Evolutionary conservation across 92 coral and sea anemone genomes (phyloP).

Genomic region (Palythoa grandiflora): DNA sequence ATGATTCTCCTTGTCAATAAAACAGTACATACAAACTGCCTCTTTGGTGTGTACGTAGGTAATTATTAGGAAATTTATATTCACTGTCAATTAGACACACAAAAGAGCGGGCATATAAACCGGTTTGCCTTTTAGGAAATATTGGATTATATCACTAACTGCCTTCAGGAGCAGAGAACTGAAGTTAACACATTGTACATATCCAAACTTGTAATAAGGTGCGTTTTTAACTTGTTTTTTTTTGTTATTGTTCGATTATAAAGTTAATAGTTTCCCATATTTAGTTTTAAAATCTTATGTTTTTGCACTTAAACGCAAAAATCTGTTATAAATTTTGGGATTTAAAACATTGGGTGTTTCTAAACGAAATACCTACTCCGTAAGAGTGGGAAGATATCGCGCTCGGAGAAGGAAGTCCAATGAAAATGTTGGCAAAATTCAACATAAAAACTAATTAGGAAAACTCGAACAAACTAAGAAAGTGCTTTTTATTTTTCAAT

Average conservation of each 20-base stretch:
- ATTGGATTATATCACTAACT: constrained; percentile 9
- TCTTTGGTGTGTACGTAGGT: constrained; percentile 10
- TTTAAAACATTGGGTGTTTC: too few species aligned
- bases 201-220: background rate
- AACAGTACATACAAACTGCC: background rate
- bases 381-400: too few species aligned
- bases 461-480: background rate
- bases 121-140: constrained; percentile 29
- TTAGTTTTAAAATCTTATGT: background rate
- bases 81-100: constrained; percentile 33
- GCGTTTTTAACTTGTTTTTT: background rate
- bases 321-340: too few species aligned
- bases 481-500: background rate
- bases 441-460: background rate
- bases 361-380: too few species aligned
- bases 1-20: constrained; percentile 19
- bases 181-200: background rate
- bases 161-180: background rate
- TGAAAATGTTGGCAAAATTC: background rate
- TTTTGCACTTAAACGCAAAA: too few species aligned
- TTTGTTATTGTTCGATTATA: background rate
- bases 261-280: background rate
- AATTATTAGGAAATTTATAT: constrained; percentile 20
- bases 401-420: background rate
- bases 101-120: constrained; percentile 34